Conservation (phyloP, 1,140 invertebrate genomes). For the Rhagoletis pomonella region DNA sequence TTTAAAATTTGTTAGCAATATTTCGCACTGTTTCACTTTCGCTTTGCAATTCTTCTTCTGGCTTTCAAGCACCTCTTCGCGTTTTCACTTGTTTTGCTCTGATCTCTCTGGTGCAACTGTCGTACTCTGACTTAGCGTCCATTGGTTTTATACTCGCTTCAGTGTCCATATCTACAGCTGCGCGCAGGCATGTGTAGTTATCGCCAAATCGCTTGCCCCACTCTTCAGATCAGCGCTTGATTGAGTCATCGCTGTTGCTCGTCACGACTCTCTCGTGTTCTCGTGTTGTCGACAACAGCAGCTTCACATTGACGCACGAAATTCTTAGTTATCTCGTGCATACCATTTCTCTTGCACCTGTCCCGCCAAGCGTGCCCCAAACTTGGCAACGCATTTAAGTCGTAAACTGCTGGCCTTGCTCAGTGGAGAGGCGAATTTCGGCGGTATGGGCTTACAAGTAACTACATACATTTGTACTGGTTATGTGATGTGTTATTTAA, state of each 20-base stretch:
- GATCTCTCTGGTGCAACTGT: constrained; percentile 13
- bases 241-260: not conserved
- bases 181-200: not conserved
- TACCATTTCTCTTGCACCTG: not conserved
- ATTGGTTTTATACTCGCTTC: constrained; percentile 25
- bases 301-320: not conserved
- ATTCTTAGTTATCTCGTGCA: constrained; percentile 20
- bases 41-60: not conserved
- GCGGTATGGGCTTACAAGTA: not conserved
- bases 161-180: not conserved
- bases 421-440: not conserved
- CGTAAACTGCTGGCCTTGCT: not conserved
- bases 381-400: too few species aligned
- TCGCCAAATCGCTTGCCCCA: not conserved
- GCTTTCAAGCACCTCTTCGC: not conserved
- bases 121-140: not conserved
- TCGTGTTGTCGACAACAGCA: not conserved
- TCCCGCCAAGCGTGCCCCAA: not conserved
- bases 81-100: not conserved
- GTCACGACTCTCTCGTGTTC: not conserved
- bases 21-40: not conserved
- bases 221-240: not conserved
- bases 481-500: not conserved
- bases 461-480: not conserved
- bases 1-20: not conserved